These are phyloP conservation scores for Spermophilus dauricus DNA, from an alignment of 2,113 vertebrate genomes.

Conservation along the genomic window DNA sequence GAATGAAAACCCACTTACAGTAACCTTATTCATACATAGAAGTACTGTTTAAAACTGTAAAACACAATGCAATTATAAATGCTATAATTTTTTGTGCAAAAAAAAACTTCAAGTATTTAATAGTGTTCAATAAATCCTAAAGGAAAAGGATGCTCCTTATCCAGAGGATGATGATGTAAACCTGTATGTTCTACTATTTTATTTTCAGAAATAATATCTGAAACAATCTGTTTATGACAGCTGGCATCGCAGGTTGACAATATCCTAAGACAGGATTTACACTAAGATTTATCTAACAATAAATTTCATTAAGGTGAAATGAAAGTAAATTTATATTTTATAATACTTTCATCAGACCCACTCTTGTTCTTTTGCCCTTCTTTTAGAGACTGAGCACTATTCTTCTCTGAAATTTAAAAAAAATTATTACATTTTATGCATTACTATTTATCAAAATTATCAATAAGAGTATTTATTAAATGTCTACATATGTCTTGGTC, in stretches of 20 bases:
- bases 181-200: background rate
- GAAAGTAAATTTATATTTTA: slow-evolving; percentile 58
- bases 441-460: slow-evolving; percentile 41
- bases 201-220: slow-evolving; percentile 40
- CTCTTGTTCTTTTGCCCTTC: background rate
- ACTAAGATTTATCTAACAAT: slow-evolving; percentile 49
- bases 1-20: background rate
- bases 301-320: slow-evolving; percentile 53
- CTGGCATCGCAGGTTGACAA: slow-evolving; percentile 33
- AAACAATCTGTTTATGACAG: slow-evolving; percentile 41
- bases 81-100: background rate
- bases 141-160: background rate
- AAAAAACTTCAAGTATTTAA: slow-evolving; percentile 1
- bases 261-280: background rate
- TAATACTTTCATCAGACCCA: background rate
- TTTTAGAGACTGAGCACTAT: background rate
- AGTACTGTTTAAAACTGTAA: background rate
- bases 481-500: background rate
- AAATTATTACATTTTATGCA: background rate
- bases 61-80: background rate
- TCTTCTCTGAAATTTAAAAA: slow-evolving; percentile 1
- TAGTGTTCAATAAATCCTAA: slow-evolving; percentile 9
- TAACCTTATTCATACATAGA: background rate
- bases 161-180: slow-evolving; percentile 18
- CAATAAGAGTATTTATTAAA: background rate